phyloP scores from a whole-genome alignment of 1,140 invertebrate species.

The Spodoptera litura region DNA sequence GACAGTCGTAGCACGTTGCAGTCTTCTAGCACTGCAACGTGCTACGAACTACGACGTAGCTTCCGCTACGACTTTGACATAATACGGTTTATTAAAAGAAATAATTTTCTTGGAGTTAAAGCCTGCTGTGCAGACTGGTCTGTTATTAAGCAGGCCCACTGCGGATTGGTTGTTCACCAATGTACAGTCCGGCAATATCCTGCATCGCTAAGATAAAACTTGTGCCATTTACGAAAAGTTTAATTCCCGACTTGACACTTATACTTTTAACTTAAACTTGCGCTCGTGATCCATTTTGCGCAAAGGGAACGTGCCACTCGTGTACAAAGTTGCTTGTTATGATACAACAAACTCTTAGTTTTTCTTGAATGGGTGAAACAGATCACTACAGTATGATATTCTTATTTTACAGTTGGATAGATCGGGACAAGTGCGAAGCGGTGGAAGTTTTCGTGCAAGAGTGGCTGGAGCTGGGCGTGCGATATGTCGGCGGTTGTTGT shows the following conservation, averaged over 20 bases:
- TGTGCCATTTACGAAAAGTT: background rate
- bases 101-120: too few species aligned
- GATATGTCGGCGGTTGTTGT: slow-evolving; percentile 90
- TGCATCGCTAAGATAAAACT: slow-evolving; percentile 13
- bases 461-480: slow-evolving; percentile 89
- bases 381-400: background rate
- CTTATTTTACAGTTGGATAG: slow-evolving; percentile 86
- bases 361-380: too few species aligned
- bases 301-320: background rate
- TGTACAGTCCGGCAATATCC: slow-evolving; percentile 3
- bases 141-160: background rate
- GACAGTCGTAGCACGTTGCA: too few species aligned
- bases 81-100: too few species aligned
- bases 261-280: slow-evolving; percentile 4
- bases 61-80: background rate
- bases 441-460: slow-evolving; percentile 87
- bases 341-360: too few species aligned
- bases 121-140: too few species aligned
- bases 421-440: slow-evolving; percentile 86
- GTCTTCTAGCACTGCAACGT: background rate
- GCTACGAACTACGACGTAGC: slow-evolving; percentile 4
- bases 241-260: slow-evolving; percentile 7
- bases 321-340: background rate
- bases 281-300: background rate
- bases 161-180: background rate